Conservation (phyloP, 2,888 invertebrate genomes). For the Ennomos quercinarius region DNA sequence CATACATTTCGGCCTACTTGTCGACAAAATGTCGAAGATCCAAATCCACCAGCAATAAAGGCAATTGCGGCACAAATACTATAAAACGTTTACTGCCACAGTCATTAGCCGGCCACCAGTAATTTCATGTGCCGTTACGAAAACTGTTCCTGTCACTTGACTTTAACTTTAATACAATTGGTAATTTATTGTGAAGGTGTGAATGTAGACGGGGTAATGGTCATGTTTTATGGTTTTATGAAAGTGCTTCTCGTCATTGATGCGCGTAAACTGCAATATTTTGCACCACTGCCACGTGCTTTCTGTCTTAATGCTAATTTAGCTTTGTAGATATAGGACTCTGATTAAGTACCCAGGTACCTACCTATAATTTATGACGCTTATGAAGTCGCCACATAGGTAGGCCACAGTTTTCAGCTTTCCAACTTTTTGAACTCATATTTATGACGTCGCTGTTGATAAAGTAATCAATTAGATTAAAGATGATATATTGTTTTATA, state of each 20-base stretch:
- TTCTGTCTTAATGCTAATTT: too few relatives aligned
- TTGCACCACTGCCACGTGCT: not conserved
- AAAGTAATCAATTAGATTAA: too few relatives aligned
- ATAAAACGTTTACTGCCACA: conserved; percentile 37
- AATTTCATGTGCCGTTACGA: conserved; percentile 54
- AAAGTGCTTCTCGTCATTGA: conserved; percentile 21
- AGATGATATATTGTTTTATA: too few relatives aligned
- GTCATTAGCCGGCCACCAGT: conserved; percentile 51
- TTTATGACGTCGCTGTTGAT: too few relatives aligned
- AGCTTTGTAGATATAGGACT: too few relatives aligned
- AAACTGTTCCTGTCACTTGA: conserved; percentile 45
- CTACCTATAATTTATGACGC: too few relatives aligned
- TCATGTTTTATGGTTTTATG: conserved; percentile 15
- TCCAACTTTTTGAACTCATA: too few relatives aligned
- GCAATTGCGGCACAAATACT: conserved; percentile 26
- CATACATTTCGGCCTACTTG: conserved; percentile 11
- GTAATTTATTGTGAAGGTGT: conserved; percentile 27
- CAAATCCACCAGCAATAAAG: conserved; percentile 35
- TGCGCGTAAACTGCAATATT: not conserved
- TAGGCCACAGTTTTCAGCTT: too few relatives aligned
- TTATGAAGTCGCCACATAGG: too few relatives aligned
- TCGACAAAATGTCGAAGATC: conserved; percentile 26
- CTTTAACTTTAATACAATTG: conserved; percentile 36
- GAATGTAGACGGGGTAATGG: not conserved
- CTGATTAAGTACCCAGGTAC: too few relatives aligned